Evolutionary conservation across 2,888 invertebrate genomes (phyloP), one percentile per base, ranked within the genome.

Genomic region (Ypsolopha scabrella): DNA sequence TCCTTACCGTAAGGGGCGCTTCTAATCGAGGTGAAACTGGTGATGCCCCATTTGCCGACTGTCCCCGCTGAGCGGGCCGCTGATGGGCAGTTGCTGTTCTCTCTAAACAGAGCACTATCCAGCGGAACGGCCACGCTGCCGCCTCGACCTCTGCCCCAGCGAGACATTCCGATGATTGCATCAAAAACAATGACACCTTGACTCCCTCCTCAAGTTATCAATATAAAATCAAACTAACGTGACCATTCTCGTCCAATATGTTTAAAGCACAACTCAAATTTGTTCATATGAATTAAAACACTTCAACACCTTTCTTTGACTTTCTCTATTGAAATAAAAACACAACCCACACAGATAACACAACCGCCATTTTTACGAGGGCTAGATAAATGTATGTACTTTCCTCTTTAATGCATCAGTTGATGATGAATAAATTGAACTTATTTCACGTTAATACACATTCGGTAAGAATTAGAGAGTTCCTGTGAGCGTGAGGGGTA

Each of bases 21-120:
- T 65, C 96, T 89, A 56, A 96, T 93, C 4, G 96, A 96, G 33
- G 96, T 96, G 78, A 96, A 96, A 58, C 96, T 95, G 67, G 96
- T 96, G 75, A 95, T 94, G 61, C 96, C 96, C 96, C 96, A 97
- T 88, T 96, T 94, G 61, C 96, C 96, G 60, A 96, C 93, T 37
- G 94, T 95, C 57, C 96, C 96, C 60, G 96, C 94, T 36, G 96
- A 95, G 60, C 95, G 92, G 50, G 96, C 94, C 52, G 95, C 95
- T 51, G 94, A 92, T 7, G 96, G 96, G 65, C 93, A 92, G 75
- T 95, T 96, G 72, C 92, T 94, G 74, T 94, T 94, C 72, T 94
- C 90, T 67, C 89, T 88, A 70, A 89, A 89, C 54, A 90, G 80
- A 59, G 89, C 88, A 67, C 89, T 88, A 65, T 90, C 90, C 78